Evolutionary conservation across 2,888 invertebrate genomes (phyloP), one percentile per base, ranked within the genome.

Genomic region (Drosophila lacicola): DNA sequence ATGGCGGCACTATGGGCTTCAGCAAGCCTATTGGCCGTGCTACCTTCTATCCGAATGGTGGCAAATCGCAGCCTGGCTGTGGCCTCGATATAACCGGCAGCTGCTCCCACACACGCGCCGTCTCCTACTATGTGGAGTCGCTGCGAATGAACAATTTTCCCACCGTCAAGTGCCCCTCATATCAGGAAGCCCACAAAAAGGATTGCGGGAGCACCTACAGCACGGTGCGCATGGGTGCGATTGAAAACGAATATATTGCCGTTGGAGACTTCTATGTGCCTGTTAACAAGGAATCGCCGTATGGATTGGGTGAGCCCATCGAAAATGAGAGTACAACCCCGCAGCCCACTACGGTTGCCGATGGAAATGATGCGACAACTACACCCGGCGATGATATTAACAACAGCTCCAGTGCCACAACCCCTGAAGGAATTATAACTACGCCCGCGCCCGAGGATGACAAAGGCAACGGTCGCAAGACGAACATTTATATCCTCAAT

Each of bases 51-150:
- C 93, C 93, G 89, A 94, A 93, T 92, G 92, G 92, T 71, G 92
- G 93, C 87, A 93, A 93, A 91, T 91, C 93, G 88, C 94, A 94
- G 92, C 91, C 93, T 74, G 93, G 93, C 90, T 94, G 93, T 91
- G 92, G 91, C 76, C 61, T 88, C 63, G 92, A 91, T 88, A n/a
- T 90, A 14, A 77, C 88, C 62, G 91, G 91, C 47, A 50, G 80
- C 14, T 94, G 94, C 77, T 82, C 93, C 3, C 94, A 94, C 78
- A 72, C 78, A 2, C 90, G 93, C 42, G 88, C 93, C 1, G 92
- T 92, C 47, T 19, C 79, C 34, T 93, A 93, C 71, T 93, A 91
- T 65, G 91, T 92, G 2, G 94, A 94, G 85, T 91, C 93, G 0
- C 75, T 94, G 3, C 60, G 34, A 9, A 57, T 74, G 36, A 67